Conservation (phyloP, 2,888 invertebrate species). For the Oxycera nigricornis region DNA sequence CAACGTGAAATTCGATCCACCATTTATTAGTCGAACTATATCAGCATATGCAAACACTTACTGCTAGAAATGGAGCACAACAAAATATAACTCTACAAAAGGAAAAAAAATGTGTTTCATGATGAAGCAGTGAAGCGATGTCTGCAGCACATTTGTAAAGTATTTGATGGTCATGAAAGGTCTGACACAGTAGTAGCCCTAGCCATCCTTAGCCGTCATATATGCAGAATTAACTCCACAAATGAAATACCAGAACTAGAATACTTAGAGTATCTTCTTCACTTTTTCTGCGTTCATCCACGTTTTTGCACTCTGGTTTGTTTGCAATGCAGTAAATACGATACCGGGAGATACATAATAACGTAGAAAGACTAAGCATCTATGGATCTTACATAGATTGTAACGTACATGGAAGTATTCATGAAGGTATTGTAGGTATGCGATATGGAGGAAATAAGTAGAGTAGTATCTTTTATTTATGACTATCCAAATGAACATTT, state of each 20-base stretch:
- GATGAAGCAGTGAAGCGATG: not conserved
- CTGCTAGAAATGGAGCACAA: not conserved
- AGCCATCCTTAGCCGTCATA: not conserved
- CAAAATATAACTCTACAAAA: constrained; percentile 9
- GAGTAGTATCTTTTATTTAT: constrained; percentile 36
- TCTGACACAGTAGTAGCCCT: not conserved
- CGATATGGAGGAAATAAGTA: constrained; percentile 9
- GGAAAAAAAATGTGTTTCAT: constrained; percentile 19
- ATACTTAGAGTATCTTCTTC: constrained; percentile 15
- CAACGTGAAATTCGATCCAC: constrained; percentile 30
- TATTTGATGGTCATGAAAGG: constrained; percentile 21
- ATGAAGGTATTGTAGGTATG: not conserved
- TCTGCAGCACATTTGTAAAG: constrained; percentile 6
- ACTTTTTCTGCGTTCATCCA: constrained; percentile 14
- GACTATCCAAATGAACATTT: constrained; percentile 35
- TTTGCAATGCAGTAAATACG: constrained; percentile 30
- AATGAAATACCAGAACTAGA: not conserved
- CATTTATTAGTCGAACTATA: constrained; percentile 26
- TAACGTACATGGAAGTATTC: not conserved
- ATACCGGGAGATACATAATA: not conserved
- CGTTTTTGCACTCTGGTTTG: constrained; percentile 29
- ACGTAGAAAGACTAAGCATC: not conserved
- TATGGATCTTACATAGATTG: not conserved
- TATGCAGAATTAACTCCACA: not conserved
- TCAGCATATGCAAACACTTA: constrained; percentile 25